Evolutionary conservation across 2,797 vertebrate genomes (phyloP).

Genomic region (Aphelocoma californica): DNA sequence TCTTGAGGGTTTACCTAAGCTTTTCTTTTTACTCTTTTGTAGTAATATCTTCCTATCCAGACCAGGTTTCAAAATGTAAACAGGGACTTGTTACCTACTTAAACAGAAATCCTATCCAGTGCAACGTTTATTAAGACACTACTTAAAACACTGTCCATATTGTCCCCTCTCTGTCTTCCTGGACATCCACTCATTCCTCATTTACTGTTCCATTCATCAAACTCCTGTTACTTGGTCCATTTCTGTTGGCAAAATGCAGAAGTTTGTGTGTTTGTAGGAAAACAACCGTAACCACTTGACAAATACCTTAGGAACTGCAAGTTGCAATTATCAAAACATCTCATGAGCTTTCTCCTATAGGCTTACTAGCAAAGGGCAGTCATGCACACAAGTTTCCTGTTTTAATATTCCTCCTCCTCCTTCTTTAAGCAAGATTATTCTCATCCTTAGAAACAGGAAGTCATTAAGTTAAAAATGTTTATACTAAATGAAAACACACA

Average conservation of each 20-base stretch:
- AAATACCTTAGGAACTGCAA: background rate
- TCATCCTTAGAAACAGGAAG: slow-evolving; percentile 44
- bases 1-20: background rate
- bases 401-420: background rate
- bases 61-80: background rate
- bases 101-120: background rate
- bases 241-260: background rate
- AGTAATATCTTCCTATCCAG: background rate
- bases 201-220: background rate
- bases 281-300: background rate
- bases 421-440: background rate
- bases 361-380: background rate
- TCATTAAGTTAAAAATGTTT: slow-evolving; percentile 45
- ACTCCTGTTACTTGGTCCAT: background rate
- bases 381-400: background rate
- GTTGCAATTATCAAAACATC: background rate
- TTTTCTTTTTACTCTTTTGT: background rate
- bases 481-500: slow-evolving; percentile 47
- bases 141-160: background rate
- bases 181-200: background rate
- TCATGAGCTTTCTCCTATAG: background rate
- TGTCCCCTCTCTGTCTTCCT: background rate
- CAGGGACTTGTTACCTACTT: background rate
- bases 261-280: background rate
- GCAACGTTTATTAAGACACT: background rate